Base-by-base conservation (phyloP, 2,797 vertebrate species). In the Sparus aurata region DNA sequence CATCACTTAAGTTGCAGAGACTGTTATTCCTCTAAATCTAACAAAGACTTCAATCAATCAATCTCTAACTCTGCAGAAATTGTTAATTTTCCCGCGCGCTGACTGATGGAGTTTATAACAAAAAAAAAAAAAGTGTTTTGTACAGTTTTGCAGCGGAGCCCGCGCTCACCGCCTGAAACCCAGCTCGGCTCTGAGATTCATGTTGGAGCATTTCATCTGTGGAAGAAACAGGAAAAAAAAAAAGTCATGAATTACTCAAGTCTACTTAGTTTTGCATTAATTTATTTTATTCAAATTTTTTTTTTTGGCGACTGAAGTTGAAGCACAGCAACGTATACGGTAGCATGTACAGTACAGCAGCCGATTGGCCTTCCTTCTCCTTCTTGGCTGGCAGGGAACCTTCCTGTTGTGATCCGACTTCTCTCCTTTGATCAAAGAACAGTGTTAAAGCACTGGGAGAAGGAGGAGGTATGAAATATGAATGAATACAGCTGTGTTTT, bases 381-480 rank as follows among this genome's bases (percentile, higher is more conserved):
- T 83, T 82, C 80, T 91, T 87, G 87, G 91, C 92, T 93, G 92
- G 93, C 92, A 94, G 93, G 93, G 93, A 94, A 93, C 92, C 94
- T 94, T 95, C 93, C 93, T 93, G 93, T 94, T 92, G 93, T 94
- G 93, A 94, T 91, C 89, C 80, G 90, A 94, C 92, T 95, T 89
- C 86, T 93, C 91, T 89, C 78, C 93, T 93, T 94, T 95, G 94
- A 95, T 95, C 93, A 95, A 93, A 94, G 94, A 95, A 94, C 87
- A 91, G 91, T 87, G 93, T 94, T 94, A 94, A 95, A 93, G 93
- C 93, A 93, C 92, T 92, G 94, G 92, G 93, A 93, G 91, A 94
- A 93, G 93, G 91, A 95, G 93, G 92, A 92, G 93, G 92, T 93
- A 94, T 95, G 89, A 95, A 95, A 95, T 95, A 95, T 95, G 91